Percentiles rank a stretch among this genome's conserved stretches.
These are phyloP conservation scores for Napeogenes sylphis DNA, from an alignment of 2,888 invertebrate genomes.

Conservation along the genomic window DNA sequence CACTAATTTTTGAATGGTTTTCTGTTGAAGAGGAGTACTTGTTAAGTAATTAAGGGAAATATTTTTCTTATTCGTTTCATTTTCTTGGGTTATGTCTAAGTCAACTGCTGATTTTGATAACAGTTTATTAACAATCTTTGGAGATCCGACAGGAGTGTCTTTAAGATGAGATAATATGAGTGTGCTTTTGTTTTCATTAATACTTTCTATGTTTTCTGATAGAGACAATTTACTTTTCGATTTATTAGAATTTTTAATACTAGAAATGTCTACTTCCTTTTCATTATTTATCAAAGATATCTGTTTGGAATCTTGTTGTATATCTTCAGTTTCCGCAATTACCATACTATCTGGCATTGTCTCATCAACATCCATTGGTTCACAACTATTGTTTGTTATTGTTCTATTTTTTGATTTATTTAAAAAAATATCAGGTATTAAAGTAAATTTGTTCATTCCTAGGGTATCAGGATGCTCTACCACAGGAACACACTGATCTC, in stretches of 20 bases:
- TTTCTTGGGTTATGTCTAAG: conserved; percentile 39
- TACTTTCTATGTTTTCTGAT: conserved; percentile 39
- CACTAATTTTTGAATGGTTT: conserved; percentile 44
- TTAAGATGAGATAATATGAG: conserved; percentile 58
- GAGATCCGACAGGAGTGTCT: conserved; percentile 45
- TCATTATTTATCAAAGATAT: conserved; percentile 13
- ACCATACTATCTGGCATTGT: conserved; percentile 55
- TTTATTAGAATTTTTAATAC: conserved; percentile 26
- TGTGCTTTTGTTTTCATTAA: conserved; percentile 55
- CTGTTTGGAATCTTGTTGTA: conserved; percentile 18
- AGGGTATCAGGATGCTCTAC: conserved; percentile 37
- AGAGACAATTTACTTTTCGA: conserved; percentile 39
- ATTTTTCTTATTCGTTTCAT: conserved; percentile 43
- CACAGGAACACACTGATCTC: conserved; percentile 65
- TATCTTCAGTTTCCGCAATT: conserved; percentile 34
- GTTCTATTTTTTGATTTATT: conserved; percentile 18
- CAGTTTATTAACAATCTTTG: conserved; percentile 37
- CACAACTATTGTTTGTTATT: conserved; percentile 44
- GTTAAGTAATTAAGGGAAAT: conserved; percentile 51
- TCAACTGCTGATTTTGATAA: conserved; percentile 46
- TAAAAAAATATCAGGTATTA: conserved; percentile 8
- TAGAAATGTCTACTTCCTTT: conserved; percentile 13
- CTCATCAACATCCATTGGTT: conserved; percentile 73
- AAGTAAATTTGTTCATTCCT: conserved; percentile 9
- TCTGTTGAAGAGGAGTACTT: conserved; percentile 63